These are phyloP conservation scores for Drosophila sordidula DNA, from an alignment of 2,888 invertebrate genomes.

Conservation along the genomic window DNA sequence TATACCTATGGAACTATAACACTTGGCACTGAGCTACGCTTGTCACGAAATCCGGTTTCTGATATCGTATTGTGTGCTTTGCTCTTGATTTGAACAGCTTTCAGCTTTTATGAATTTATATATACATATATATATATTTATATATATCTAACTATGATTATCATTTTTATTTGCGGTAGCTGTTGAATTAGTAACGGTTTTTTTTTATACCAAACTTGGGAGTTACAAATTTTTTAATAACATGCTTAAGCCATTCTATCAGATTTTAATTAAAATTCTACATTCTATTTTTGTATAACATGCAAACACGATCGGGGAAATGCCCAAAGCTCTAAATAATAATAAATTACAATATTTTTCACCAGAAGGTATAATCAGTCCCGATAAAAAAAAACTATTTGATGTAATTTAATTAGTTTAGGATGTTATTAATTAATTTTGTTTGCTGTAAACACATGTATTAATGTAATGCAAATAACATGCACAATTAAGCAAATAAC, in stretches of 20 bases:
- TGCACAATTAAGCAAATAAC: too few species aligned
- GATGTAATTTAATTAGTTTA: not conserved
- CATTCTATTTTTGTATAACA: constrained; percentile 8
- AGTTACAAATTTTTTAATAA: constrained; percentile 21
- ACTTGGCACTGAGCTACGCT: constrained; percentile 36
- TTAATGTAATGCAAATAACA: too few species aligned
- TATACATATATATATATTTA: not conserved
- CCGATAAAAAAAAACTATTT: not conserved
- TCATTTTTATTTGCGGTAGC: constrained; percentile 49
- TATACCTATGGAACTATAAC: constrained; percentile 32
- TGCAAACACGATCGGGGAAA: constrained; percentile 9
- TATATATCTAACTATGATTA: constrained; percentile 20
- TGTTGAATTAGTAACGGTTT: constrained; percentile 41
- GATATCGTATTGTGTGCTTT: constrained; percentile 42
- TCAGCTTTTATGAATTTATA: constrained; percentile 26
- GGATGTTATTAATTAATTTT: too few species aligned
- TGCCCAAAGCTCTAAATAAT: constrained; percentile 7
- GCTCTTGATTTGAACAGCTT: constrained; percentile 58
- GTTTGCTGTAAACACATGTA: too few species aligned
- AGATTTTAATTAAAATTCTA: constrained; percentile 13
- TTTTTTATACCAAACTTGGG: constrained; percentile 21
- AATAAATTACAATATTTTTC: not conserved
- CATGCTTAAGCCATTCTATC: constrained; percentile 10
- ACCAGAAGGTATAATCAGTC: too few species aligned
- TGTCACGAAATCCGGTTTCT: constrained; percentile 65